phyloP scores from a whole-genome alignment of 1,140 invertebrate genomes.

The Homarus americanus region DNA sequence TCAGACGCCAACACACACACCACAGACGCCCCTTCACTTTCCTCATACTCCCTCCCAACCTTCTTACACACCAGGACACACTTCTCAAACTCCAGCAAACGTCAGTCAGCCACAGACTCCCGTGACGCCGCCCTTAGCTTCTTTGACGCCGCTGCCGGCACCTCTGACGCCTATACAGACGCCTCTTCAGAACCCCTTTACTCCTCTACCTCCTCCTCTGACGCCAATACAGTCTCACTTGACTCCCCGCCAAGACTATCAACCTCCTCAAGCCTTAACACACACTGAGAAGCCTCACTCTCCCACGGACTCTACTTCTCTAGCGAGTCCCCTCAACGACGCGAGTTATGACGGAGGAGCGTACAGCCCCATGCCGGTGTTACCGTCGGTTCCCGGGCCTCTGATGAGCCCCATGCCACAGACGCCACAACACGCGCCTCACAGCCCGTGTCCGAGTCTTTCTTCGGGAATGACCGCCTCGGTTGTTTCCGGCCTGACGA shows the following conservation, averaged over 20 bases:
- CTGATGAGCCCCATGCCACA: slow-evolving; percentile 46
- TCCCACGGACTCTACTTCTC: neutral
- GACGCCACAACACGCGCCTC: slow-evolving; percentile 45
- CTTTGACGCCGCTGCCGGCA: slow-evolving; percentile 19
- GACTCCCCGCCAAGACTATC: slow-evolving; percentile 10
- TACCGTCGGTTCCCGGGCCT: slow-evolving; percentile 30
- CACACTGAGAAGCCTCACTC: neutral
- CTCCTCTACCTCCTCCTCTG: slow-evolving; percentile 21
- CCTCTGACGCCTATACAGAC: slow-evolving; percentile 26
- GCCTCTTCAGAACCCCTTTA: slow-evolving; percentile 18
- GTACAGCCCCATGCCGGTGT: slow-evolving; percentile 56
- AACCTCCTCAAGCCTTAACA: neutral
- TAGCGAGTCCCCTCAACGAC: neutral
- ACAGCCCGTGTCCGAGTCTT: neutral
- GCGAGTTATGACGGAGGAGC: neutral
- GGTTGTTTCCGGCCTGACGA: neutral
- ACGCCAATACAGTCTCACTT: slow-evolving; percentile 19
- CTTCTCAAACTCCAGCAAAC: neutral
- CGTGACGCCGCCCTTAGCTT: neutral
- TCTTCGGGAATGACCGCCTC: neutral
- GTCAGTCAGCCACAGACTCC: slow-evolving; percentile 1
- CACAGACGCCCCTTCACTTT: slow-evolving; percentile 28
- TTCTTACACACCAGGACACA: slow-evolving; percentile 7
- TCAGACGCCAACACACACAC: slow-evolving; percentile 53
- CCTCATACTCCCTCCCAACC: slow-evolving; percentile 25